Conservation (phyloP, 2,113 vertebrate species). For the Neotoma lepida region DNA sequence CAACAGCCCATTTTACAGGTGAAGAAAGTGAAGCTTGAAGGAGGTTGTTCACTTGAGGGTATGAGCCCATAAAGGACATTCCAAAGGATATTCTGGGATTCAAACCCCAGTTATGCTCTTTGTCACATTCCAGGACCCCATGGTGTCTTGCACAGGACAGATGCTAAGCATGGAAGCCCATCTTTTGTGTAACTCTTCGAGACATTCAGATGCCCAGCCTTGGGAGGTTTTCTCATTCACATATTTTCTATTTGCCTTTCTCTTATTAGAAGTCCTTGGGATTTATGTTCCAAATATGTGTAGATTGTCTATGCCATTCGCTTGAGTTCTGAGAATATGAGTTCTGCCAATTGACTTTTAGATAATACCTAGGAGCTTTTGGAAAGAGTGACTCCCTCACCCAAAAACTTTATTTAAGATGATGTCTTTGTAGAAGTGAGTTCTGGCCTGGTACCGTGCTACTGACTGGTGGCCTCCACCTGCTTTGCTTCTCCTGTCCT, state of each 20-base stretch:
- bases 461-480: rapidly evolving
- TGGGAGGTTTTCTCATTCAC: neutral
- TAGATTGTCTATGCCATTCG: neutral
- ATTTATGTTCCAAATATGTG: conserved; percentile 1
- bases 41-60: neutral
- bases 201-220: neutral
- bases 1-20: neutral
- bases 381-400: neutral
- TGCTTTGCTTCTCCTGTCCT: neutral
- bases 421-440: neutral
- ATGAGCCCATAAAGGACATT: neutral
- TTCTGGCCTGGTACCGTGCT: neutral
- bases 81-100: neutral
- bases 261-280: neutral
- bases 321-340: neutral
- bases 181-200: neutral
- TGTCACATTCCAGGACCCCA: neutral
- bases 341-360: neutral
- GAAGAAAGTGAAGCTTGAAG: neutral
- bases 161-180: neutral
- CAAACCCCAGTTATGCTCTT: neutral
- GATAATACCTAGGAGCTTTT: neutral
- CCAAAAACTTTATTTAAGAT: neutral
- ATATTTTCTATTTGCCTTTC: neutral
- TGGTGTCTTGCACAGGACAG: neutral